Evolutionary conservation across 2,888 invertebrate genomes (phyloP).

Genomic region (Cactoblastis cactorum): DNA sequence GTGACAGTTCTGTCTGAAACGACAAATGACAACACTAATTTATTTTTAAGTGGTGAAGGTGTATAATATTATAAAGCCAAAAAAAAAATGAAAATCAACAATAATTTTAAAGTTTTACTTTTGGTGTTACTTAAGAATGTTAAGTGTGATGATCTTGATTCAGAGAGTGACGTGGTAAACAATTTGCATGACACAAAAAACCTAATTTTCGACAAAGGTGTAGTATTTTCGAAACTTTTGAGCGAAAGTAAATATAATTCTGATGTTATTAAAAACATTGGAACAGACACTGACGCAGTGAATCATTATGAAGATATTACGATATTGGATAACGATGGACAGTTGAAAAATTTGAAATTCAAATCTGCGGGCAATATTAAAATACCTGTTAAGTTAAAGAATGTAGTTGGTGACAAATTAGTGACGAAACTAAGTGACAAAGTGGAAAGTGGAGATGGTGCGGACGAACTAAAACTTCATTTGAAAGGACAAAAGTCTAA

Average conservation of each 20-base stretch:
- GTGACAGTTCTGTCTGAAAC: not conserved
- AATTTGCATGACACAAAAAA: conserved; percentile 47
- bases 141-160: conserved; percentile 31
- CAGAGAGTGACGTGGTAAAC: conserved; percentile 36
- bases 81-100: conserved; percentile 24
- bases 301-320: conserved; percentile 64
- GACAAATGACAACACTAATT: not conserved
- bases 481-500: conserved; percentile 63
- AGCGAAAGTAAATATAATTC: conserved; percentile 44
- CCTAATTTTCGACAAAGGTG: conserved; percentile 35
- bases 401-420: conserved; percentile 27
- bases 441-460: conserved; percentile 12
- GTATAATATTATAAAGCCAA: not conserved
- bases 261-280: conserved; percentile 42
- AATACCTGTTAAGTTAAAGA: conserved; percentile 29
- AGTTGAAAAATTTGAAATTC: conserved; percentile 56
- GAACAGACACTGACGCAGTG: conserved; percentile 39
- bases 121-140: conserved; percentile 28
- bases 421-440: conserved; percentile 24
- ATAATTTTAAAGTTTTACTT: conserved; percentile 30
- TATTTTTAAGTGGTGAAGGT: not conserved
- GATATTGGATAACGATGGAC: conserved; percentile 52
- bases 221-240: conserved; percentile 37
- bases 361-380: conserved; percentile 44
- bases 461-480: conserved; percentile 23